phyloP scores from a whole-genome alignment of 1,140 invertebrate genomes.

The Macrocentrus cingulum region DNA sequence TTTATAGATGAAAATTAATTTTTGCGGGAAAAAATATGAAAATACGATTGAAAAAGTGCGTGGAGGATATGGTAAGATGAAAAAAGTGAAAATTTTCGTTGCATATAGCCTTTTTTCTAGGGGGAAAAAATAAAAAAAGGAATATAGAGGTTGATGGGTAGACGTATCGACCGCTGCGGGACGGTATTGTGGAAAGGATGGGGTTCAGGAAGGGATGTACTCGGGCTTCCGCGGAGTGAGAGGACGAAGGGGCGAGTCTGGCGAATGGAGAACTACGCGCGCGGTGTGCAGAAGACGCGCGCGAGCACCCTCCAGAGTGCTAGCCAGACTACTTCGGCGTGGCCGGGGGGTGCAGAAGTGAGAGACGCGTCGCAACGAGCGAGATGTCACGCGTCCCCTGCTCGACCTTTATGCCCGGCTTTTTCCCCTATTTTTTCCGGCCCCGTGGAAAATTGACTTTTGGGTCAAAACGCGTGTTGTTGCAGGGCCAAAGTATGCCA shows the following conservation, averaged over 20 bases:
- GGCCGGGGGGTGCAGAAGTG: conserved; percentile 41
- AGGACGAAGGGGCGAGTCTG: conserved; percentile 13
- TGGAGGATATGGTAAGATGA: not conserved
- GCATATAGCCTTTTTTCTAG: too few species aligned
- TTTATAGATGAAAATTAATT: not conserved
- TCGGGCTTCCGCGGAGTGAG: conserved; percentile 1
- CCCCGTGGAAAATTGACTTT: conserved; percentile 1
- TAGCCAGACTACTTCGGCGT: conserved; percentile 42
- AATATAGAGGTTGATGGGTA: conserved; percentile 36
- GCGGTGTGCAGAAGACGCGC: conserved; percentile 3
- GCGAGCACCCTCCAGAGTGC: conserved; percentile 40
- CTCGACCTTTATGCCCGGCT: conserved; percentile 27
- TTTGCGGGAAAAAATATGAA: not conserved
- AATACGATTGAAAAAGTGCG: too few species aligned
- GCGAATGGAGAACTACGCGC: conserved; percentile 26
- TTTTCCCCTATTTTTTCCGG: conserved; percentile 22
- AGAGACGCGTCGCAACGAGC: conserved; percentile 43
- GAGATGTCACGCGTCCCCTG: conserved; percentile 31
- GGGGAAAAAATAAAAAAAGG: not conserved
- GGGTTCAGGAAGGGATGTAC: conserved; percentile 23
- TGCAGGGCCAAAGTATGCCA: not conserved
- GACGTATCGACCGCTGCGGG: conserved; percentile 49
- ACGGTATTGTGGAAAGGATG: conserved; percentile 35
- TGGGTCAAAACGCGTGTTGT: not conserved
- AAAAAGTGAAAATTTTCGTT: too few species aligned